Percentiles rank a stretch among this genome's conserved stretches.
phyloP scores from a whole-genome alignment of 1,140 invertebrate genomes.

The Atta texana region DNA sequence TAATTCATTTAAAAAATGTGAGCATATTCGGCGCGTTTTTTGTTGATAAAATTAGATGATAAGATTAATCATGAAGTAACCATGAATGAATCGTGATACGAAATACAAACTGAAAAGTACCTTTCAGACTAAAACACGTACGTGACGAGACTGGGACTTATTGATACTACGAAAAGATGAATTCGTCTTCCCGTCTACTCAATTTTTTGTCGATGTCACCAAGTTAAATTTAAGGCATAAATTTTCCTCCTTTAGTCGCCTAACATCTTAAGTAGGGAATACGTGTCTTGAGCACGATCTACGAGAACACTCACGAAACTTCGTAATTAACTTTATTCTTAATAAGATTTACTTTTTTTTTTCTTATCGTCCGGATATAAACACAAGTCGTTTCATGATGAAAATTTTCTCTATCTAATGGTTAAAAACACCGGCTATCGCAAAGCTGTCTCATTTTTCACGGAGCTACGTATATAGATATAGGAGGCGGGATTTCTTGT shows the following conservation, averaged over 20 bases:
- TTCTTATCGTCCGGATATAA: background rate
- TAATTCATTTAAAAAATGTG: background rate
- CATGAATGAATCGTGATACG: conserved; percentile 42
- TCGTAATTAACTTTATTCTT: conserved; percentile 44
- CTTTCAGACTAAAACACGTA: conserved; percentile 27
- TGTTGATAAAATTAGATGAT: conserved; percentile 26
- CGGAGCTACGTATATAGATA: conserved; percentile 13
- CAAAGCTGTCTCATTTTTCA: conserved; percentile 44
- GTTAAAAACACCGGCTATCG: conserved; percentile 43
- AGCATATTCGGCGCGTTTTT: background rate
- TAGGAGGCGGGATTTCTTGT: conserved; percentile 28
- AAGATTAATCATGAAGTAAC: conserved; percentile 33
- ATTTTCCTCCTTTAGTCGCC: conserved; percentile 14
- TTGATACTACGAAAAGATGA: conserved; percentile 39
- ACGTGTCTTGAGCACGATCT: conserved; percentile 5
- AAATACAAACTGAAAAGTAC: conserved; percentile 34
- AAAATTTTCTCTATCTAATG: conserved; percentile 38
- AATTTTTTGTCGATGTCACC: conserved; percentile 25
- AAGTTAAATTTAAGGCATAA: conserved; percentile 22
- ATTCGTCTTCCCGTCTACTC: background rate
- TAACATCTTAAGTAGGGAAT: background rate
- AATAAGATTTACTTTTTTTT: conserved; percentile 22
- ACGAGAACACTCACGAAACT: conserved; percentile 23
- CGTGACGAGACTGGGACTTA: conserved; percentile 38
- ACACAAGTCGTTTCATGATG: conserved; percentile 8